Evolutionary conservation across 2,113 vertebrate species (phyloP), one percentile per base, ranked within the genome.

Genomic region (Toxotes jaculatrix): DNA sequence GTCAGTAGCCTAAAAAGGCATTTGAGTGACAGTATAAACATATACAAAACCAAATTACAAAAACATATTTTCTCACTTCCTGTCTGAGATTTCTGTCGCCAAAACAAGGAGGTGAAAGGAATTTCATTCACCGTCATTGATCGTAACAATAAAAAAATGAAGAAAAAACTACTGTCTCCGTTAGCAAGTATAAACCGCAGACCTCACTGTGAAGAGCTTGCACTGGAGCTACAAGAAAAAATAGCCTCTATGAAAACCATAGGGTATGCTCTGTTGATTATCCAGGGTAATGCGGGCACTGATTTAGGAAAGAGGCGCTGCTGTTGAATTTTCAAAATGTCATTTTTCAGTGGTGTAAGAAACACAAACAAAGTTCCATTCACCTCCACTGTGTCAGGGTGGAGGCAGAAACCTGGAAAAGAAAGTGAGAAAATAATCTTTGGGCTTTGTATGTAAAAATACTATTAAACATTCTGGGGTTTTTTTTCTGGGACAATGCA

Each of bases 11-110:
- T 60, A 14, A 14, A 77, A 55, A 64, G 27, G 67, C 49, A 34
- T 83, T 57, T 72, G 51, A 85, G 63, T 80, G 84, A 67, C 63
- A 75, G 36, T 57, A 45, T 56, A 66, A 71, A 64, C 5, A 23
- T 42, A 55, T 60, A 64, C 72, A 57, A 8, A 21, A 47, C 23
- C 14, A 65, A 57, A 66, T 53, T 38, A 53, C 32, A 9, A 59
- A 55, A 60, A 55, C 13, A 55, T 1, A 14, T n/a, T 59, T 40
- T 21, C 34, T n/a, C 14, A 72, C 31, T 23, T 36, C 43, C 42
- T 51, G 19, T 55, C 3, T 32, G 5, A 66, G 16, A 51, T 78
- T 51, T 49, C 34, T 49, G 67, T 36, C 36, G 27, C 11, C 3
- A 2, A 47, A 47, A 47, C 23, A 55, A 42, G 5, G 59, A 56